These are phyloP conservation scores for Oreochromis niloticus DNA, from an alignment of 2,113 vertebrate species.

Conservation along the genomic window DNA sequence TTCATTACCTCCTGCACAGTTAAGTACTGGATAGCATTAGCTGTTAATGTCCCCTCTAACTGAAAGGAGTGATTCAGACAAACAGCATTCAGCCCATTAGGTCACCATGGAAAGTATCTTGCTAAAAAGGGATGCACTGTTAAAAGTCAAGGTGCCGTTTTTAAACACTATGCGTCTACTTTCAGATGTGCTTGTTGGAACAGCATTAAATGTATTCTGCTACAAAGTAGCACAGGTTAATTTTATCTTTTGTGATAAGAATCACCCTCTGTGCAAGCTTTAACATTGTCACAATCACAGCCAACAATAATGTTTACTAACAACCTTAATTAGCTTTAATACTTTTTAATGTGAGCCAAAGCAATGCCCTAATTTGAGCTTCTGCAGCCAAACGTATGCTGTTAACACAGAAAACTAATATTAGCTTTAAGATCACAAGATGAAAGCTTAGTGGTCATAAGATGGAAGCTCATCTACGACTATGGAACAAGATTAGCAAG, in stretches of 20 bases:
- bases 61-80: conserved; percentile 59
- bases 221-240: neutral
- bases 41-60: conserved; percentile 59
- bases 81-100: conserved; percentile 33
- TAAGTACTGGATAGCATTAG: conserved; percentile 60
- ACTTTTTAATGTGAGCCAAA: neutral
- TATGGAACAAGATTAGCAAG: conserved; percentile 52
- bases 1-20: conserved; percentile 51
- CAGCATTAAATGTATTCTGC: neutral
- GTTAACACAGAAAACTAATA: conserved; percentile 7
- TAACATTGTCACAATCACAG: neutral
- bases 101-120: conserved; percentile 1
- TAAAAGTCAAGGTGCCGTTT: conserved; percentile 19
- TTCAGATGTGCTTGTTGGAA: neutral
- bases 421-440: neutral
- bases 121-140: conserved; percentile 36
- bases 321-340: neutral
- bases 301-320: neutral
- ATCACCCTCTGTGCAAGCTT: neutral
- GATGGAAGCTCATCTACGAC: conserved; percentile 32
- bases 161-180: neutral
- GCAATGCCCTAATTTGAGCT: neutral
- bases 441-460: neutral
- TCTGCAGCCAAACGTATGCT: neutral
- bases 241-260: neutral